Conservation (phyloP, 2,797 vertebrate genomes). For the Danio albolineatus region DNA sequence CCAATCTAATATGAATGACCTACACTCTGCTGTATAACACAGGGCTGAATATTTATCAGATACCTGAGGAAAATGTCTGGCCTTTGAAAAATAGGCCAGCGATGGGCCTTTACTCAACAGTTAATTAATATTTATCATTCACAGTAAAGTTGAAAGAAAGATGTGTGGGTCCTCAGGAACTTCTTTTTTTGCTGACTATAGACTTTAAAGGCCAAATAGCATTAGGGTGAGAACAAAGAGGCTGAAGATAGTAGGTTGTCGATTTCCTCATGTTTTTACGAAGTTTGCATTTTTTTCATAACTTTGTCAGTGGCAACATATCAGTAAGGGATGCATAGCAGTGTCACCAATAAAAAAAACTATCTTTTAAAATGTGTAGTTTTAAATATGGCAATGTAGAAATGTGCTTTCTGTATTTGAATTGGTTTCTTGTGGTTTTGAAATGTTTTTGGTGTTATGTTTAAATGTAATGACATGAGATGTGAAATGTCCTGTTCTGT, state of each 20-base stretch:
- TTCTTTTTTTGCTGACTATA: slow-evolving; percentile 62
- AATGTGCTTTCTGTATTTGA: neutral
- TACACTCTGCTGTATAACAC: slow-evolving; percentile 37
- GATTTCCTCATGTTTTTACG: neutral
- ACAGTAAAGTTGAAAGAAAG: slow-evolving; percentile 43
- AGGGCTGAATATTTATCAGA: slow-evolving; percentile 57
- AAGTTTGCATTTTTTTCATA: slow-evolving; percentile 4
- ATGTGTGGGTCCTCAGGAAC: slow-evolving; percentile 49
- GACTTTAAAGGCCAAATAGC: slow-evolving; percentile 59
- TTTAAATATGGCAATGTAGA: neutral
- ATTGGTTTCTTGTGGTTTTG: neutral
- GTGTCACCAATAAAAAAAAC: neutral
- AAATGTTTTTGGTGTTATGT: neutral
- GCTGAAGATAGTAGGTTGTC: slow-evolving; percentile 18
- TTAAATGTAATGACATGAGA: too few species aligned
- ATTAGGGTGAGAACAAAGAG: slow-evolving; percentile 34
- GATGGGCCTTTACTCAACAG: slow-evolving; percentile 52
- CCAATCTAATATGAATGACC: slow-evolving; percentile 39
- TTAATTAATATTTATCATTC: slow-evolving; percentile 67
- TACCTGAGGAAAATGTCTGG: slow-evolving; percentile 50
- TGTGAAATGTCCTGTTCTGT: too few species aligned
- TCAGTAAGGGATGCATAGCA: neutral
- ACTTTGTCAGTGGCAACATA: neutral
- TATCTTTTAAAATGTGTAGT: neutral
- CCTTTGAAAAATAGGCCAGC: slow-evolving; percentile 46